phyloP scores from a whole-genome alignment of 2,888 invertebrate genomes.

The Eupithecia subfuscata region DNA sequence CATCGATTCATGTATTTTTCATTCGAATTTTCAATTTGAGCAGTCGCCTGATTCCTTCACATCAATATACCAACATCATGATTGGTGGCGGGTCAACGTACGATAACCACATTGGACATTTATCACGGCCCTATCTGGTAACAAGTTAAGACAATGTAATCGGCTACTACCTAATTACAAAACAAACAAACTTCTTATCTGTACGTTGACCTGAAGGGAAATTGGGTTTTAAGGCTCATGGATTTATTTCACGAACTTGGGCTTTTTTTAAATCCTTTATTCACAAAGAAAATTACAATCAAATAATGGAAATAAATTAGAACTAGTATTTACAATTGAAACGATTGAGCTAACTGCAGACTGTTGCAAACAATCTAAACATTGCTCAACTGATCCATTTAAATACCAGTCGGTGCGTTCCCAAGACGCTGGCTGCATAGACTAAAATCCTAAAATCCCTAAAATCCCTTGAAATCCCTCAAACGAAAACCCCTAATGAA shows the following conservation, averaged over 20 bases:
- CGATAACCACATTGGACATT: slow-evolving; percentile 66
- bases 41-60: background rate
- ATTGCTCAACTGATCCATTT: too few species aligned
- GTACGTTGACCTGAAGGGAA: slow-evolving; percentile 54
- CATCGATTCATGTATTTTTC: background rate
- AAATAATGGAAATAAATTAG: too few species aligned
- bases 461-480: background rate
- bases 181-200: slow-evolving; percentile 61
- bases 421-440: too few species aligned
- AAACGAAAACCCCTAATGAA: background rate
- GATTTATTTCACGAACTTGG: background rate
- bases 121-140: slow-evolving; percentile 66
- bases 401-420: too few species aligned
- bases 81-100: slow-evolving; percentile 58
- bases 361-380: too few species aligned
- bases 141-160: slow-evolving; percentile 67
- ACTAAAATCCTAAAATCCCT: too few species aligned
- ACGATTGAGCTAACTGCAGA: too few species aligned
- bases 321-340: too few species aligned
- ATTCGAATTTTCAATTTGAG: background rate
- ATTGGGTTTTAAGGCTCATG: slow-evolving; percentile 20
- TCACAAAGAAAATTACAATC: too few species aligned
- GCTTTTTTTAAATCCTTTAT: too few species aligned
- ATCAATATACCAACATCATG: background rate
- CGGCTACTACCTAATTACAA: slow-evolving; percentile 59